phyloP scores from a whole-genome alignment of 2,888 invertebrate species.

The Ophioninae sp. region DNA sequence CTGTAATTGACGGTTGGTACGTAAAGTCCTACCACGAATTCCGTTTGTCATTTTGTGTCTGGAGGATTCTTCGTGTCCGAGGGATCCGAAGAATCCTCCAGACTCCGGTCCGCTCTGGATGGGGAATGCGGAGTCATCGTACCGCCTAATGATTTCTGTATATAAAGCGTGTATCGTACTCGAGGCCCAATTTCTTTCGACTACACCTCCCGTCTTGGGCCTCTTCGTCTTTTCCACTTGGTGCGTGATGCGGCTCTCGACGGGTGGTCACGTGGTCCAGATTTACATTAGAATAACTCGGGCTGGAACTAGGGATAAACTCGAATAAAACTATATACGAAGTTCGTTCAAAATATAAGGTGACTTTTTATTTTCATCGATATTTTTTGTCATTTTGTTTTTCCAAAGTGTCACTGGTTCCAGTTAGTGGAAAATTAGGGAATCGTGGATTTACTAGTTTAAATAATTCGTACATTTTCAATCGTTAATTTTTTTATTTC shows the following conservation, averaged over 20 bases:
- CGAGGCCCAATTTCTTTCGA: slow-evolving; percentile 48
- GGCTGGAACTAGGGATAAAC: no score
- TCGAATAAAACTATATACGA: no score
- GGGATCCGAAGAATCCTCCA: slow-evolving; percentile 7
- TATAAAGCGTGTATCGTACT: slow-evolving; percentile 45
- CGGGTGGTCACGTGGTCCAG: slow-evolving; percentile 31
- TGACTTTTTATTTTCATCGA: no score
- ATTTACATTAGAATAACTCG: slow-evolving; percentile 5
- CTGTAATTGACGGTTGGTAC: slow-evolving; percentile 12
- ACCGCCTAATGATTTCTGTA: slow-evolving; percentile 54
- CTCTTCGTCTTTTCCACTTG: neutral
- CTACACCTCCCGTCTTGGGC: slow-evolving; percentile 20
- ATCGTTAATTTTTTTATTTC: no score
- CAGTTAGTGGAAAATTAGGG: no score
- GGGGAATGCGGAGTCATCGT: slow-evolving; percentile 56
- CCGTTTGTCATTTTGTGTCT: slow-evolving; percentile 38
- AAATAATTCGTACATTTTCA: no score
- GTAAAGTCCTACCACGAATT: neutral
- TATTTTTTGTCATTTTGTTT: no score
- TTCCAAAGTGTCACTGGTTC: no score
- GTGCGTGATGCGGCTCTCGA: slow-evolving; percentile 50
- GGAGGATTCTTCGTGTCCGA: neutral
- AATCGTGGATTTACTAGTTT: no score
- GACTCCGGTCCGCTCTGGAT: slow-evolving; percentile 25
- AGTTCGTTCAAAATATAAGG: no score